Percentiles rank a stretch among this genome's conserved stretches.
These are phyloP conservation scores for Peromyscus leucopus DNA, from an alignment of 2,113 vertebrate species.

Conservation along the genomic window DNA sequence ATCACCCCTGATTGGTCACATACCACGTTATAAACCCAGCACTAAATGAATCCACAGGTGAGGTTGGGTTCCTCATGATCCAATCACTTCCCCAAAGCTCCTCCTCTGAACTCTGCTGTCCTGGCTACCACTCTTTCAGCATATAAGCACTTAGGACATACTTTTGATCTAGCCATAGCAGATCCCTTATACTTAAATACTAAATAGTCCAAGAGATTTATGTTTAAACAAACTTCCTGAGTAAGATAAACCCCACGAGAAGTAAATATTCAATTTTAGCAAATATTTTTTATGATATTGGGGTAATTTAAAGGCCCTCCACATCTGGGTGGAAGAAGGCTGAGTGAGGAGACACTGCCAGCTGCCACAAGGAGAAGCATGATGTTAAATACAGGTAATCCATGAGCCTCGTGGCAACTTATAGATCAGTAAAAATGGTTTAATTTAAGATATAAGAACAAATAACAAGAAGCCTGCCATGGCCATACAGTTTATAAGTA, in stretches of 20 bases:
- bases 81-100: not conserved
- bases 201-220: not conserved
- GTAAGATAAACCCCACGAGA: not conserved
- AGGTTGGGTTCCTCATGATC: not conserved
- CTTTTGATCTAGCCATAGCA: not conserved
- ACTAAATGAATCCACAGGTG: not conserved
- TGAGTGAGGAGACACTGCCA: too few relatives aligned
- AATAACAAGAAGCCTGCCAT: too few relatives aligned
- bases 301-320: not conserved
- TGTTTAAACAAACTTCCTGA: not conserved
- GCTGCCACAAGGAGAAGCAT: too few relatives aligned
- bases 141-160: not conserved
- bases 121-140: not conserved
- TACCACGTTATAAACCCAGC: not conserved
- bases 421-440: too few relatives aligned
- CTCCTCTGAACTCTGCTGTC: not conserved
- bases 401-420: too few relatives aligned
- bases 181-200: not conserved
- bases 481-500: too few relatives aligned
- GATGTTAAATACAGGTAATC: too few relatives aligned
- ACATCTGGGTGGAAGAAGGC: too few relatives aligned
- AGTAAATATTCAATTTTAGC: not conserved
- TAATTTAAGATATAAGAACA: too few relatives aligned
- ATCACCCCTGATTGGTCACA: not conserved
- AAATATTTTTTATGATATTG: not conserved